These are phyloP conservation scores for Acanthosepion lycidas DNA, from an alignment of 2,888 invertebrate genomes.

Conservation along the genomic window DNA sequence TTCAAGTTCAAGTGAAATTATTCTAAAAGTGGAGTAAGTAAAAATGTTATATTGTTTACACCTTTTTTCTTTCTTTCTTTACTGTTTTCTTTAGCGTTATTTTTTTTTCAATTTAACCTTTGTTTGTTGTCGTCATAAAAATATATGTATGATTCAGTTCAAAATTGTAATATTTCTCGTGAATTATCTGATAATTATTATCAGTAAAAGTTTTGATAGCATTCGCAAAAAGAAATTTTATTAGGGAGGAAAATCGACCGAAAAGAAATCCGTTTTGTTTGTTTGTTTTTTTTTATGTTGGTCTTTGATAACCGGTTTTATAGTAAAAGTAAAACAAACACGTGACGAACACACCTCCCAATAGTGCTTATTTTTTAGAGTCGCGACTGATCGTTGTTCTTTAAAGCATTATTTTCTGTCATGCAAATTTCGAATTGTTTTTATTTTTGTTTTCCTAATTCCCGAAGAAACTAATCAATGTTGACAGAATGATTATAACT, in stretches of 20 bases:
- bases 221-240: neutral
- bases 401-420: neutral
- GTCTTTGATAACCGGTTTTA: neutral
- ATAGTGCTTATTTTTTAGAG: neutral
- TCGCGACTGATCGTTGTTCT: neutral
- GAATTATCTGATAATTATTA: too few relatives aligned
- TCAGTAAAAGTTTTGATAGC: neutral
- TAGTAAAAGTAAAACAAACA: neutral
- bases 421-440: neutral
- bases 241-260: neutral
- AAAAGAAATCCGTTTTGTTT: neutral
- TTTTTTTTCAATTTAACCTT: too few relatives aligned
- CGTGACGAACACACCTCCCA: neutral
- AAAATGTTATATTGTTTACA: too few relatives aligned
- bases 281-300: neutral
- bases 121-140: too few relatives aligned
- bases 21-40: too few relatives aligned
- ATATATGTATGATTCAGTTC: neutral
- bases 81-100: too few relatives aligned
- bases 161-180: neutral
- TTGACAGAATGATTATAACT: too few relatives aligned
- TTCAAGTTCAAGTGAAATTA: too few relatives aligned
- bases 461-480: neutral
- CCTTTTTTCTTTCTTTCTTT: too few relatives aligned
- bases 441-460: neutral